These are phyloP conservation scores for Hippocampus barbouri DNA, from an alignment of 2,113 vertebrate species.

Conservation along the genomic window DNA sequence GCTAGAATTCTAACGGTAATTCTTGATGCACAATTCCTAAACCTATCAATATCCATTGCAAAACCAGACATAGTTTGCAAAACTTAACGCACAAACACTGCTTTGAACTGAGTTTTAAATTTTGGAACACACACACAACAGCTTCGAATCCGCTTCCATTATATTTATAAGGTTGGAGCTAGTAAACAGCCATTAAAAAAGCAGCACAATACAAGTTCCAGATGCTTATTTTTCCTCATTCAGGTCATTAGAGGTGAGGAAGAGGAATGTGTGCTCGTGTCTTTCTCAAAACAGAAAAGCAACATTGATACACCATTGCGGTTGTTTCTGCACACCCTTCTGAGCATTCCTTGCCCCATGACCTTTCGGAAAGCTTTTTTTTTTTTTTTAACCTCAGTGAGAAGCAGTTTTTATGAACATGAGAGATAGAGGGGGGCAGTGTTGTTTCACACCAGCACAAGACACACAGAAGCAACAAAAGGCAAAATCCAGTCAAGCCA, in stretches of 20 bases:
- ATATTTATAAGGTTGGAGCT: neutral
- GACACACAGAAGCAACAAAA: constrained; percentile 21
- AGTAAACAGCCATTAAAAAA: constrained; percentile 12
- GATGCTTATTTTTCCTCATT: constrained; percentile 4
- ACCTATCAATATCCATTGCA: too few species aligned
- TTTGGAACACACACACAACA: neutral
- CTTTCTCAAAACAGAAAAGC: constrained; percentile 9
- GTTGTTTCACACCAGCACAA: constrained; percentile 49
- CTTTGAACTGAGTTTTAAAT: too few species aligned
- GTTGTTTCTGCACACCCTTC: constrained; percentile 12
- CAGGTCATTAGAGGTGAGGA: neutral
- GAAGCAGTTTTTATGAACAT: constrained; percentile 34
- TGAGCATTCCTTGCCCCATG: constrained; percentile 39
- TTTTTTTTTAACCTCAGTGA: constrained; percentile 42
- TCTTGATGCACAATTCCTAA: too few species aligned
- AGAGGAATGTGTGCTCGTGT: neutral
- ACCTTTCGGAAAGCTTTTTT: constrained; percentile 56
- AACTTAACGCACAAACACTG: too few species aligned
- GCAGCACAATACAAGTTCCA: neutral
- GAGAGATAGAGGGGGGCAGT: constrained; percentile 19
- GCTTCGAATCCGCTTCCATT: neutral
- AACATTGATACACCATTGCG: constrained; percentile 15
- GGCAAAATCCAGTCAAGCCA: constrained; percentile 41
- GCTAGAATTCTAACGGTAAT: too few species aligned
- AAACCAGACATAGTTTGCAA: too few species aligned